Conservation (phyloP, 1,140 invertebrate genomes). For the Dreissena polymorpha region DNA sequence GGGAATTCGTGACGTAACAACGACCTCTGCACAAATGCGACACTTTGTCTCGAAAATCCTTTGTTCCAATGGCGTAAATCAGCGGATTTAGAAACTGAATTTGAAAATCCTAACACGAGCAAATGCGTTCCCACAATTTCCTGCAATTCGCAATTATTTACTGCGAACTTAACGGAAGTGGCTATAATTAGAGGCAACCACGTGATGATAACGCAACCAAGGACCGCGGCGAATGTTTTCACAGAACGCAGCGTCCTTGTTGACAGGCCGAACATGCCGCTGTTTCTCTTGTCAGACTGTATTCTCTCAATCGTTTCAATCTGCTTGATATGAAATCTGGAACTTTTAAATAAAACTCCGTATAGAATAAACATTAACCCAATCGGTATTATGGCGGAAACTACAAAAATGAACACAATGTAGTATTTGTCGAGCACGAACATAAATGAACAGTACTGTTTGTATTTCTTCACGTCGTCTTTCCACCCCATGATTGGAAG, state of each 20-base stretch:
- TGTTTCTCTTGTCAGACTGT: constrained; percentile 37
- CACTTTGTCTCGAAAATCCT: constrained; percentile 64
- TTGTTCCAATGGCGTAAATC: constrained; percentile 66
- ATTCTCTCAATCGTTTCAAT: constrained; percentile 65
- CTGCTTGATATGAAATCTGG: constrained; percentile 64
- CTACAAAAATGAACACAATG: constrained; percentile 57
- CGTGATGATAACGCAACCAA: constrained; percentile 65
- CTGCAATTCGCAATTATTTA: constrained; percentile 58
- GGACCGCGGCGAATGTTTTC: constrained; percentile 62
- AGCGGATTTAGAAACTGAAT: constrained; percentile 69
- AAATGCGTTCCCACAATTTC: constrained; percentile 68
- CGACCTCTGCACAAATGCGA: constrained; percentile 26
- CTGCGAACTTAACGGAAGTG: constrained; percentile 57
- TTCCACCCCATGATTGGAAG: constrained; percentile 66
- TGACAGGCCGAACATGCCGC: constrained; percentile 58
- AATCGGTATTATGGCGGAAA: constrained; percentile 62
- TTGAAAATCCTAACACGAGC: constrained; percentile 64
- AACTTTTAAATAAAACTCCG: constrained; percentile 58
- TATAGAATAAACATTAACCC: constrained; percentile 61
- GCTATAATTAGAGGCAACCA: constrained; percentile 64
- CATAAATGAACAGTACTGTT: constrained; percentile 65
- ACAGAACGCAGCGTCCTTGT: constrained; percentile 57
- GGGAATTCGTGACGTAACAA: constrained; percentile 20
- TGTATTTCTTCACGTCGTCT: constrained; percentile 23
- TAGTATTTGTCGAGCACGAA: constrained; percentile 61